Conservation (phyloP, 2,113 vertebrate species). For the Fregata magnificens region DNA sequence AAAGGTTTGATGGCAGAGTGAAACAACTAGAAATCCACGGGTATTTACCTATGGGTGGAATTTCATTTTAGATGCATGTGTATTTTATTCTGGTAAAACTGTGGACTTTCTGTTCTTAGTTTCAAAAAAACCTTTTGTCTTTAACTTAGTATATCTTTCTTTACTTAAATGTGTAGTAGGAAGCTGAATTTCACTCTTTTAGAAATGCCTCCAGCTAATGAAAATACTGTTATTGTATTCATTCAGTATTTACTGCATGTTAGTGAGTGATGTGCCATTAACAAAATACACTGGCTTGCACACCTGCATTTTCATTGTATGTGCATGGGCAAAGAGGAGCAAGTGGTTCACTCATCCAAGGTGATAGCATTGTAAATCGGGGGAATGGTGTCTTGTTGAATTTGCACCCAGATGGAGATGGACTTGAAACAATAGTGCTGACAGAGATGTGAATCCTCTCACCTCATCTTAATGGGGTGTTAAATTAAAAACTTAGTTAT, state of each 20-base stretch:
- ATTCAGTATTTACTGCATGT: not conserved
- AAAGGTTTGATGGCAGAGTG: not conserved
- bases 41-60: not conserved
- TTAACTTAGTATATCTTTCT: not conserved
- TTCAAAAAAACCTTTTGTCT: not conserved
- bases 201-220: not conserved
- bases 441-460: slow-evolving; percentile 29
- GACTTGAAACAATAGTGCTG: slow-evolving; percentile 31
- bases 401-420: not conserved
- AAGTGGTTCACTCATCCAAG: not conserved
- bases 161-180: not conserved
- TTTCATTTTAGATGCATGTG: not conserved
- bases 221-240: not conserved
- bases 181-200: not conserved
- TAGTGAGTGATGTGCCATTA: not conserved
- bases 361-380: not conserved
- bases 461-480: slow-evolving; percentile 44
- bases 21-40: not conserved
- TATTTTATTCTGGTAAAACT: not conserved
- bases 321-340: not conserved
- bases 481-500: slow-evolving; percentile 62
- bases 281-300: not conserved
- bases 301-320: not conserved
- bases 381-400: not conserved
- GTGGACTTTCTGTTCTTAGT: not conserved